Evolutionary conservation across 2,113 vertebrate genomes (phyloP), one percentile per base, ranked within the genome.

Genomic region (Hippocampus zosterae): DNA sequence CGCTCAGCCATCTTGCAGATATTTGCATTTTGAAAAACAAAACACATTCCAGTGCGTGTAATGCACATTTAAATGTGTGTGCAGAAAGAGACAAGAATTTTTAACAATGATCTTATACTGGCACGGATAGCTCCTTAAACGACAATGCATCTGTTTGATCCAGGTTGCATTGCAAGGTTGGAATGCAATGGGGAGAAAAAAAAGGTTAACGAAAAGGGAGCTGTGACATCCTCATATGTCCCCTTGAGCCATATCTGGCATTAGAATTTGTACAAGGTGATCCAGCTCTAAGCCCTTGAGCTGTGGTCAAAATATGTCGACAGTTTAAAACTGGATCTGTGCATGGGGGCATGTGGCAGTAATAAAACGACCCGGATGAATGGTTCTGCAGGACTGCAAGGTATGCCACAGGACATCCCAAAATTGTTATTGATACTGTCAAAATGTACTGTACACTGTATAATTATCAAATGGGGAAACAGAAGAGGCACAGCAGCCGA

Each of bases 21-120:
- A 67, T 73, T 73, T 72, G 46, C 59, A 55, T 67, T 55, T 68
- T 79, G 8, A 16, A 5, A 78, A 79, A 82, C 77, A 3, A 85
- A 81, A 83, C 68, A 67, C 77, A 88, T 86, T 85, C 80, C 79
- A 77, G 59, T 13, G 70, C 80, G 67, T 81, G 72, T 75, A 1
- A 6, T 78, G 64, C 50, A 73, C 64, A 72, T 46, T 65, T 23
- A 12, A 69, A 69, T 72, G 57, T 52, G 55, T 7, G 63, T 63
- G 42, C n/a, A 44, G 50, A 71, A 52, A 53, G 37, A 41, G 25
- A 3, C 3, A 25, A 44, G 2, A 55, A 11, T n/a, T 40, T 62
- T 40, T 5, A 41, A n/a, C 12, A 19, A 62, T 19, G 18, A 40
- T 61, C 27, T 29, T 16, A 29, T 29, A 5, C 12, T 27, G 23